Evolutionary conservation across 2,113 vertebrate genomes (phyloP).

Genomic region (Scomber japonicus): DNA sequence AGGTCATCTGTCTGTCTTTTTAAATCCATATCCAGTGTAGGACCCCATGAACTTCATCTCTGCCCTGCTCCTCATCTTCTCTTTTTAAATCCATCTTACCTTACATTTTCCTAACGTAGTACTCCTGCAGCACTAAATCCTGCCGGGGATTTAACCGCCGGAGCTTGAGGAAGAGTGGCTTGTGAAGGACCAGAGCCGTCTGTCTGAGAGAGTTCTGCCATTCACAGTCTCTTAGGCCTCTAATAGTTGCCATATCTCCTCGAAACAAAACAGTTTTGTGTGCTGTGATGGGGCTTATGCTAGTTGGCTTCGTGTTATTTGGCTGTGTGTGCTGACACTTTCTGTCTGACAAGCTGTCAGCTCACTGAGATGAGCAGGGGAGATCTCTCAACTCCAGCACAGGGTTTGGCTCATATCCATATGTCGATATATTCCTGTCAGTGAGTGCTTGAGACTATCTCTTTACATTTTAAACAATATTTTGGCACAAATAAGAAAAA

Average conservation of each 20-base stretch:
- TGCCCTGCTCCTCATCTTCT: conserved; percentile 46
- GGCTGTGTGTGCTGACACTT: not conserved
- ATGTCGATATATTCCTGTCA: not conserved
- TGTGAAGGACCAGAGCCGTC: conserved; percentile 29
- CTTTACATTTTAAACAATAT: not conserved
- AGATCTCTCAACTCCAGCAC: conserved; percentile 17
- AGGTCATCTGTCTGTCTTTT: conserved; percentile 19
- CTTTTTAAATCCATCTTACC: conserved; percentile 66
- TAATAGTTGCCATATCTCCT: conserved; percentile 24
- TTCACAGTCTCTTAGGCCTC: conserved; percentile 26
- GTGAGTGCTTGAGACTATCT: not conserved
- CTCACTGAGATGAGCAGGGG: not conserved
- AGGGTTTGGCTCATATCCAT: conserved; percentile 23
- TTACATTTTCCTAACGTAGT: conserved; percentile 42
- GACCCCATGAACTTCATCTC: conserved; percentile 32
- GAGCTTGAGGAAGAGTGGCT: conserved; percentile 50
- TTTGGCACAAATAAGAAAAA: not conserved
- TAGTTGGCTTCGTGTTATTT: conserved; percentile 4
- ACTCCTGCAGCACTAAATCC: conserved; percentile 55
- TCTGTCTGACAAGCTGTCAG: conserved; percentile 20
- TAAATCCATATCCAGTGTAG: conserved; percentile 27
- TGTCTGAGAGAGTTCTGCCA: conserved; percentile 35
- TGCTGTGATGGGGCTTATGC: not conserved
- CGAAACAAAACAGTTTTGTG: conserved; percentile 31
- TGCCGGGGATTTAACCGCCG: conserved; percentile 25